Evolutionary conservation across 2,797 vertebrate species (phyloP), one percentile per base, ranked within the genome.

Genomic region (Phrynocephalus guinanensis): DNA sequence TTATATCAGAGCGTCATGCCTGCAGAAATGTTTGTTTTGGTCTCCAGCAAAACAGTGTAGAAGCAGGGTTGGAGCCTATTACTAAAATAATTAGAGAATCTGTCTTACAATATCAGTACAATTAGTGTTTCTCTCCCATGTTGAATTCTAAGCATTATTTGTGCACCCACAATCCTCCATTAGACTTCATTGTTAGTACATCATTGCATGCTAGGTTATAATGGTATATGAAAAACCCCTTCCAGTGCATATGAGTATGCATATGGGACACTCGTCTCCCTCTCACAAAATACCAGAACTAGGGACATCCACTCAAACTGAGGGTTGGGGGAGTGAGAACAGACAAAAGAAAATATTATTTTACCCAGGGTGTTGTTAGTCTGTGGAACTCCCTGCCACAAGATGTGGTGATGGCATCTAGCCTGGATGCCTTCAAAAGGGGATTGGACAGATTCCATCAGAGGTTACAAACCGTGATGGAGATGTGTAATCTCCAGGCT

Each of bases 1-100:
- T 88, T 89, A 77, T 88, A 85, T 91, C 88, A 92, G 63, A 89
- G 86, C 28, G 77, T 87, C 92, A 50, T 24, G 85, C 63, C 76
- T 10, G 50, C 33, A 77, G 33, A 79, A 81, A 81, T 90, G 90
- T 90, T 85, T 90, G 89, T 84, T 1, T 10, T 15, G 38, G n/a
- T 63, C 60, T 72, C 33, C 79, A 60, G 30, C 30, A 13, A 79
- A 72, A 60, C 28, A 30, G 22, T 63, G 72, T 72, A 72, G 56
- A 86, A 86, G 24, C 76, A 80, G 38, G 22, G 44, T 56, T 79
- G 50, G 48, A 22, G 3, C 73, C 28, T 28, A n/a, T 48, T 48
- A 30, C 7, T 30, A 85, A 22, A 48, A 38, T 72, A n/a, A 20
- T 50, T 20, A 84, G 60, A 10, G 20, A 38, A 3, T 33, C 8